Percentiles rank a stretch among this genome's conserved stretches.
Evolutionary conservation across 2,797 vertebrate genomes (phyloP).

Genomic region (Peromyscus aztecus): DNA sequence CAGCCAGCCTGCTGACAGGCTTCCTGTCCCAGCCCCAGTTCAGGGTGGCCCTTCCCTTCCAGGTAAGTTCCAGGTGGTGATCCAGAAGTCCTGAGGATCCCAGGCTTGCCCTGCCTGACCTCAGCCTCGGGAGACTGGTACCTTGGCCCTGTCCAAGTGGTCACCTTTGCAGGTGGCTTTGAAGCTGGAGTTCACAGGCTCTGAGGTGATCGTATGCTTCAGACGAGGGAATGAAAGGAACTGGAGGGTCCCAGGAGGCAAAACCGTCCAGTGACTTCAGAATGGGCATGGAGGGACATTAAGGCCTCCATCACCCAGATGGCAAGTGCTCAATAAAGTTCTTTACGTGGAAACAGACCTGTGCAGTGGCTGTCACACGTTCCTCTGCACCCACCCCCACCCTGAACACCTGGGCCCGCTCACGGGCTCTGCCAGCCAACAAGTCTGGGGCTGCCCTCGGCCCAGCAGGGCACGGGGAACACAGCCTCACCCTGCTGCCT

Average conservation of each 20-base stretch:
- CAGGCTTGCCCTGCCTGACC: background rate
- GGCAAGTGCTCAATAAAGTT: conserved; percentile 64
- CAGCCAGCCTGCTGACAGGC: accelerated
- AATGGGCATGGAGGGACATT: background rate
- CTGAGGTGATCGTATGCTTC: background rate
- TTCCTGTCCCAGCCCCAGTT: background rate
- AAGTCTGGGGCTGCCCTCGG: background rate
- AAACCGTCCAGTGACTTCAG: background rate
- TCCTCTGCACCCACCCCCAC: too few species aligned
- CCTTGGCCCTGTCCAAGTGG: accelerated
- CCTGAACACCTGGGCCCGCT: background rate
- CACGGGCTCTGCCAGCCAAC: background rate
- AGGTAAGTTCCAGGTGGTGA: conserved; percentile 94
- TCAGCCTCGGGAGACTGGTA: background rate
- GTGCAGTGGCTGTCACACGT: background rate
- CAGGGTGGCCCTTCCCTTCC: conserved; percentile 11
- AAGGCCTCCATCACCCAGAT: accelerated
- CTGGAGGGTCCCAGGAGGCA: accelerated
- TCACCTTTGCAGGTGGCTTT: background rate
- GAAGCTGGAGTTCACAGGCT: background rate
- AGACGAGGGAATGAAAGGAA: background rate
- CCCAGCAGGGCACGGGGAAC: accelerated
- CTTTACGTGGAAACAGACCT: background rate
- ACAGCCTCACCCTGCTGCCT: background rate
- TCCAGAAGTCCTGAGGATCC: conserved; percentile 89